A percentile compares a stretch with the other conserved stretches of the same genome.
Evolutionary conservation across 2,888 invertebrate genomes (phyloP).

Genomic region (Penaeus monodon): DNA sequence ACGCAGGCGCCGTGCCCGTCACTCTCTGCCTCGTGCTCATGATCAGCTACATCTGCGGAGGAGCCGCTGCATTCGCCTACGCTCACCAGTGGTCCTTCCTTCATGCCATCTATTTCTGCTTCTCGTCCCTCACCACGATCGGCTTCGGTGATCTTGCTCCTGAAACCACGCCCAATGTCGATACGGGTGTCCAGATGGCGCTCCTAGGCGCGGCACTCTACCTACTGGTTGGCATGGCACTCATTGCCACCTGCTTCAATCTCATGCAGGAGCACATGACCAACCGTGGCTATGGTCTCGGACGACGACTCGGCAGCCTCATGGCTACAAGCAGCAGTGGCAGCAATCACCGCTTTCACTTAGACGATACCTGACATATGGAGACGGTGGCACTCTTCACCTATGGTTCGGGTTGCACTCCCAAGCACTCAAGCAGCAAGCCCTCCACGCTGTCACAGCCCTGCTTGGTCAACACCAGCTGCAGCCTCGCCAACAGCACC

Average conservation of each 20-base stretch:
- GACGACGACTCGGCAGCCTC: conserved; percentile 45
- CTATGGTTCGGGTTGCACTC: conserved; percentile 51
- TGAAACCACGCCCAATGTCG: conserved; percentile 41
- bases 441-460: conserved; percentile 33
- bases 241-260: conserved; percentile 73
- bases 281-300: conserved; percentile 44
- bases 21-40: conserved; percentile 62
- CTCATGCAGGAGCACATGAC: conserved; percentile 70
- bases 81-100: conserved; percentile 64
- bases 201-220: conserved; percentile 68
- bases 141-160: conserved; percentile 65
- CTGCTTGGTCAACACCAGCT: conserved; percentile 45
- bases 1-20: conserved; percentile 62
- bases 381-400: conserved; percentile 63
- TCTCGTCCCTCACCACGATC: conserved; percentile 65
- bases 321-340: conserved; percentile 32
- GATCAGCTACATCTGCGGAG: conserved; percentile 64
- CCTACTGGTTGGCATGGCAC: conserved; percentile 72
- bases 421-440: conserved; percentile 29
- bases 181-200: conserved; percentile 56
- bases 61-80: conserved; percentile 63
- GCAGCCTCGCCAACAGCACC: conserved; percentile 52
- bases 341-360: conserved; percentile 57
- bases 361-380: conserved; percentile 65
- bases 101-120: conserved; percentile 65